Conservation (phyloP, 2,797 vertebrate genomes). For the Tachyglossus aculeatus region DNA sequence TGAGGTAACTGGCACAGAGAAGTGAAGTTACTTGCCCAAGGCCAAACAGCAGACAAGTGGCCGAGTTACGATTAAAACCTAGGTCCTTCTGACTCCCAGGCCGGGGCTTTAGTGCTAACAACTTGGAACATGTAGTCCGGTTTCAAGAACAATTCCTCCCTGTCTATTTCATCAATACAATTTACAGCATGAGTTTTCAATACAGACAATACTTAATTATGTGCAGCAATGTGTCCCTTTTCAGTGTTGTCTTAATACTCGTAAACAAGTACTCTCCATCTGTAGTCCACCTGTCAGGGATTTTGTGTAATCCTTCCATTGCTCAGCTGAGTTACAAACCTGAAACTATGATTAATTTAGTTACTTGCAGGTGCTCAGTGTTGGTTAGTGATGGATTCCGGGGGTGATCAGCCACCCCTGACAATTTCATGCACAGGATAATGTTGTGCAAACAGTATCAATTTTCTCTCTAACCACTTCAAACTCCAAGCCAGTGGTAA, state of each 20-base stretch:
- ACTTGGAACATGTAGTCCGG: too few relatives aligned
- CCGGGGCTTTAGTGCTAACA: too few relatives aligned
- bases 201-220: not conserved
- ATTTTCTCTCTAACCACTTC: not conserved
- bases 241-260: conserved; percentile 4
- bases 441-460: not conserved
- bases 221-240: not conserved
- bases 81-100: too few relatives aligned
- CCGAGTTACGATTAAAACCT: too few relatives aligned
- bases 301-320: not conserved
- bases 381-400: conserved; percentile 13
- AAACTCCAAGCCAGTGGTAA: not conserved
- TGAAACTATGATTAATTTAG: conserved; percentile 22
- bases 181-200: not conserved
- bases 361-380: conserved; percentile 23
- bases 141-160: too few relatives aligned
- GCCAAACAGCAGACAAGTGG: too few relatives aligned
- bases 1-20: too few relatives aligned
- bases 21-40: too few relatives aligned
- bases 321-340: conserved; percentile 7
- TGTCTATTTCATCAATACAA: not conserved
- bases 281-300: conserved; percentile 2
- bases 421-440: not conserved
- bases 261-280: not conserved
- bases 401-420: conserved; percentile 8